These are phyloP conservation scores for Sturnus vulgaris DNA, from an alignment of 2,113 vertebrate species.

Conservation along the genomic window DNA sequence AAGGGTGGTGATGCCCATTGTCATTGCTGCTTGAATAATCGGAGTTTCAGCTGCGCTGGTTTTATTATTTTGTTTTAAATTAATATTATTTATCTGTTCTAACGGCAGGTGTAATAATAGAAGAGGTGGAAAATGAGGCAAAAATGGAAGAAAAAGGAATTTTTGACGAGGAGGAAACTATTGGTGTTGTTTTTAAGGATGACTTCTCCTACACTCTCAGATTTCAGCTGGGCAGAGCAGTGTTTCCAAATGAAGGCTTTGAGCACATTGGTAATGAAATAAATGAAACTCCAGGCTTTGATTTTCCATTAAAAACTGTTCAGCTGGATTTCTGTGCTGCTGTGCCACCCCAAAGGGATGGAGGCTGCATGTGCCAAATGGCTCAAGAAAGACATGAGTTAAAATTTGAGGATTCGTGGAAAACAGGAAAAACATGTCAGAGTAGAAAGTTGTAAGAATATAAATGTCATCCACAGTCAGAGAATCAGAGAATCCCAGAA, in stretches of 20 bases:
- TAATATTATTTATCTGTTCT: neutral
- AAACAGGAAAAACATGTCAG: neutral
- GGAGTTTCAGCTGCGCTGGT: neutral
- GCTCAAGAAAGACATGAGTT: neutral
- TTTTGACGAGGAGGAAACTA: neutral
- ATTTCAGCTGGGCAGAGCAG: constrained; percentile 58
- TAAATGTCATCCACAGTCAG: neutral
- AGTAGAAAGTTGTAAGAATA: neutral
- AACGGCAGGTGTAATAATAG: constrained; percentile 49
- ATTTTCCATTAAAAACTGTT: neutral
- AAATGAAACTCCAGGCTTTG: neutral
- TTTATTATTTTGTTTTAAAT: neutral
- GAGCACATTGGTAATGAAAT: constrained; percentile 73
- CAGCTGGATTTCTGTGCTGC: neutral
- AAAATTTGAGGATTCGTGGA: neutral
- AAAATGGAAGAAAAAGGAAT: constrained; percentile 72
- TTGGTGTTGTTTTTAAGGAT: constrained; percentile 83
- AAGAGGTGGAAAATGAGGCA: constrained; percentile 73
- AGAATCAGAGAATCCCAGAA: neutral
- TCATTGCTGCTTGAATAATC: neutral
- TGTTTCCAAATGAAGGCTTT: constrained; percentile 67
- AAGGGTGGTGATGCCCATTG: neutral
- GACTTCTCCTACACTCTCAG: constrained; percentile 80
- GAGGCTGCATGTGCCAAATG: neutral
- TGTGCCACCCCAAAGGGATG: neutral